Conservation (phyloP, 2,888 invertebrate genomes). For the Hirtodrosophila duncani region DNA sequence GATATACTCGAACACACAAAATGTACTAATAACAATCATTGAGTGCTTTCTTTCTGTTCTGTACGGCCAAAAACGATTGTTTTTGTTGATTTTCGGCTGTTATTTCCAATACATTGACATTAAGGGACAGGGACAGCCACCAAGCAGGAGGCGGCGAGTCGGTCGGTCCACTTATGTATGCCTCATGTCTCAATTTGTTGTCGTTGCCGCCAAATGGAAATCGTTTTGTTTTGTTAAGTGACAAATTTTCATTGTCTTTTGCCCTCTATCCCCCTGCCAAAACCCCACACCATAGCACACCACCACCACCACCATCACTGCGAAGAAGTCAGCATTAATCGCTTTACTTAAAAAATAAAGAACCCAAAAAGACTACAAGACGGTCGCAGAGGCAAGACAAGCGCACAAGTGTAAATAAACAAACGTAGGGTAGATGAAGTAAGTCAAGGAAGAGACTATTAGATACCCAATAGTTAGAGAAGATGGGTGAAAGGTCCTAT, state of each 20-base stretch:
- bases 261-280: constrained; percentile 1
- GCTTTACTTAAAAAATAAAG: no score
- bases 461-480: no score
- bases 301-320: no score
- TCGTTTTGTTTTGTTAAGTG: constrained; percentile 62
- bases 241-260: constrained; percentile 64
- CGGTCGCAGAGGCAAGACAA: no score
- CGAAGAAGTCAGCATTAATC: constrained; percentile 45
- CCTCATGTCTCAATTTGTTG: constrained; percentile 50
- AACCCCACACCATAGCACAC: background rate
- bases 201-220: constrained; percentile 52
- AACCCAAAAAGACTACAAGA: constrained; percentile 7
- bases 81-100: constrained; percentile 55
- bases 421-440: constrained; percentile 37
- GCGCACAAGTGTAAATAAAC: constrained; percentile 54
- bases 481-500: no score
- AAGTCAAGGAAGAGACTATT: no score
- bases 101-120: constrained; percentile 64
- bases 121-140: constrained; percentile 4
- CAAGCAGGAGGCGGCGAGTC: constrained; percentile 4
- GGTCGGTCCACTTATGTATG: constrained; percentile 44
- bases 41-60: constrained; percentile 21
- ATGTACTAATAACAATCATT: constrained; percentile 68
- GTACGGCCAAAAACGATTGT: constrained; percentile 24
- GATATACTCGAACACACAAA: constrained; percentile 58